Base-by-base conservation (phyloP, 2,888 invertebrate genomes). In the Cactoblastis cactorum region DNA sequence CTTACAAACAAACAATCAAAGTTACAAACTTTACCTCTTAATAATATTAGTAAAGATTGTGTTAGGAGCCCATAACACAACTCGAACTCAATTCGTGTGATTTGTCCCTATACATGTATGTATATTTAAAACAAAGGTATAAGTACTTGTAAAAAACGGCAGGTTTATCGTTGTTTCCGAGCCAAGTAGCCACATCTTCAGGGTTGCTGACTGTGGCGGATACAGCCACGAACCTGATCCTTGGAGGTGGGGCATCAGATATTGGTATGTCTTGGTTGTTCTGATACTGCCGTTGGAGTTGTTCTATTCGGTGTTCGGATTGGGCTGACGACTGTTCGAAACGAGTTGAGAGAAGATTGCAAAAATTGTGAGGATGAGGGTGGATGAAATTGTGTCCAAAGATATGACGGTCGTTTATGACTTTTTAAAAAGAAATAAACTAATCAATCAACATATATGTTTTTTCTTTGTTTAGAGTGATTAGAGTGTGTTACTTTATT, bases 201-300 rank as follows among this genome's bases (percentile, higher is more conserved):
- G 94, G 92, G 69, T 96, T 96, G 41, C 94, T 92, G 53, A 95
- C 92, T 0, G 95, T 95, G 1, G 96, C 96, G 0, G 96, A 96
- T 0, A 94, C 92, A 0, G 95, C 95, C 5, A 96, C 79, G 71
- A 95, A 95, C 64, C 96, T 75, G 24, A 92, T 87, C 45, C 74
- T 69, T 15, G 83, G 82, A 0, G 72, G 59, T 0, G 66, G 28
- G 0, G 57, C 53, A 9, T 58, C 63, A 12, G 49, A 0, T 54
- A 9, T 17, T 17, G 37, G 15, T 1, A 9, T 1, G 37, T 46
- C 39, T 12, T 56, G 55, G 17, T 55, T 55, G 1, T 69, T 72
- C 52, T 74, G 66, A 14, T 75, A 72, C 53, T 80, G 73, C 14
- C 68, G 71, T 50, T 83, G 76, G 0, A 86, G 65, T 53, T 75